Conservation (phyloP, 1,140 invertebrate species). For the Camponotus floridanus region DNA sequence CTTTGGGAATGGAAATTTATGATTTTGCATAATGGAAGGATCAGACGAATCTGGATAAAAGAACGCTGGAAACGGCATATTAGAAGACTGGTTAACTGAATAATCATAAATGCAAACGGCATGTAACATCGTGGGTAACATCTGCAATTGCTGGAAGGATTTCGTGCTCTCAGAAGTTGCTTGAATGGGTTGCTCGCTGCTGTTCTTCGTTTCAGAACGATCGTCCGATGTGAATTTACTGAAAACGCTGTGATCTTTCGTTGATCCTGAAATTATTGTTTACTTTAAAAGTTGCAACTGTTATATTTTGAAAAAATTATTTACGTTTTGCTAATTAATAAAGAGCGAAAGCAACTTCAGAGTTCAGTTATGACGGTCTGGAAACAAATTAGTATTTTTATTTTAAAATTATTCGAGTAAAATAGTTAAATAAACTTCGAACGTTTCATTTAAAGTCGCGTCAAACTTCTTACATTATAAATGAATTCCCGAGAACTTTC, state of each 20-base stretch:
- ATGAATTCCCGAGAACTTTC: background rate
- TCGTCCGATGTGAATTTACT: background rate
- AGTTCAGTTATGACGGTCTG: background rate
- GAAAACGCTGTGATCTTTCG: background rate
- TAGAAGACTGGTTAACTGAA: background rate
- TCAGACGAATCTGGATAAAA: background rate
- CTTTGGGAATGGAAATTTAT: conserved; percentile 13
- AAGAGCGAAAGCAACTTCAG: background rate
- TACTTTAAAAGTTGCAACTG: background rate
- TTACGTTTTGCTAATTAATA: background rate
- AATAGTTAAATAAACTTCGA: conserved; percentile 1
- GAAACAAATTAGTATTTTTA: background rate
- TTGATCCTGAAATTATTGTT: background rate
- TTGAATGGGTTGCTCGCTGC: background rate
- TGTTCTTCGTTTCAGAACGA: background rate
- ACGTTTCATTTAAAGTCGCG: background rate
- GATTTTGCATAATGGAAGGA: background rate
- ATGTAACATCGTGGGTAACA: conserved; percentile 39
- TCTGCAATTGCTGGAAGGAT: conserved; percentile 69
- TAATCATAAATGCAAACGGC: conserved; percentile 71
- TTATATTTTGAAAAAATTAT: background rate
- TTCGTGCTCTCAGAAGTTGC: conserved; percentile 68
- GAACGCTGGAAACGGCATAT: conserved; percentile 33
- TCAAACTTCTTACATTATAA: background rate
- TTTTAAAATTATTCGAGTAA: background rate